Evolutionary conservation across 2,888 invertebrate species (phyloP).

Genomic region (Dastarcus helophoroides): DNA sequence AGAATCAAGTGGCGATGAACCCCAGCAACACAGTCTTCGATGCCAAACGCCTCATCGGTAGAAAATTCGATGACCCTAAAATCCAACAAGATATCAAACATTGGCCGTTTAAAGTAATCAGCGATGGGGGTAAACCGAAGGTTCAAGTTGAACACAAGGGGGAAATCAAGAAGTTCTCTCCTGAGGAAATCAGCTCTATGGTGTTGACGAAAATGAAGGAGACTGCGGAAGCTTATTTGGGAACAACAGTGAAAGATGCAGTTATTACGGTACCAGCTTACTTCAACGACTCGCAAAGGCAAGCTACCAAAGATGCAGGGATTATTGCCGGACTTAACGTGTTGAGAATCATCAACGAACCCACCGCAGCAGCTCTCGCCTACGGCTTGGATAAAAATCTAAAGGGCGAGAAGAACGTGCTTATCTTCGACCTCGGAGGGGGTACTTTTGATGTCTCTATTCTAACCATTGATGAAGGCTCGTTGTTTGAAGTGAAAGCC

Average conservation of each 20-base stretch:
- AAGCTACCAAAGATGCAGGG: slow-evolving; percentile 78
- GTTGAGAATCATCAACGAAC: slow-evolving; percentile 72
- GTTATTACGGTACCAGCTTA: slow-evolving; percentile 70
- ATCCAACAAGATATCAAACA: slow-evolving; percentile 72
- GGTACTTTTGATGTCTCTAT: slow-evolving; percentile 76
- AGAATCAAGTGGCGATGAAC: slow-evolving; percentile 69
- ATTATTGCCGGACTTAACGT: slow-evolving; percentile 51
- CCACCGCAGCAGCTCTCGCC: slow-evolving; percentile 64
- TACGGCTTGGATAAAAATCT: slow-evolving; percentile 61
- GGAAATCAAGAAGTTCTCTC: slow-evolving; percentile 50
- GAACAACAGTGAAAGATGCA: slow-evolving; percentile 53
- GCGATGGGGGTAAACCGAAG: slow-evolving; percentile 54
- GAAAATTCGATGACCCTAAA: slow-evolving; percentile 61
- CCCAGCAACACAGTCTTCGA: slow-evolving; percentile 63
- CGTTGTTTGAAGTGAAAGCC: slow-evolving; percentile 63
- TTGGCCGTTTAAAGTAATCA: slow-evolving; percentile 71
- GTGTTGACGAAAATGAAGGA: slow-evolving; percentile 50
- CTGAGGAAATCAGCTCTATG: slow-evolving; percentile 63
- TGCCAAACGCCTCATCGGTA: slow-evolving; percentile 67
- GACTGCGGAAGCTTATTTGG: slow-evolving; percentile 63
- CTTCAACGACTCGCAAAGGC: slow-evolving; percentile 59
- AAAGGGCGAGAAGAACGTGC: slow-evolving; percentile 53
- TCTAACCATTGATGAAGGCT: slow-evolving; percentile 68
- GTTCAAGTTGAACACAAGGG: slow-evolving; percentile 55
- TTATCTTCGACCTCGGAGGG: slow-evolving; percentile 52